A percentile compares a stretch with the other conserved stretches of the same genome.
These are phyloP conservation scores for Schizopygopsis pylzovi DNA, from an alignment of 2,797 vertebrate genomes.

Conservation along the genomic window DNA sequence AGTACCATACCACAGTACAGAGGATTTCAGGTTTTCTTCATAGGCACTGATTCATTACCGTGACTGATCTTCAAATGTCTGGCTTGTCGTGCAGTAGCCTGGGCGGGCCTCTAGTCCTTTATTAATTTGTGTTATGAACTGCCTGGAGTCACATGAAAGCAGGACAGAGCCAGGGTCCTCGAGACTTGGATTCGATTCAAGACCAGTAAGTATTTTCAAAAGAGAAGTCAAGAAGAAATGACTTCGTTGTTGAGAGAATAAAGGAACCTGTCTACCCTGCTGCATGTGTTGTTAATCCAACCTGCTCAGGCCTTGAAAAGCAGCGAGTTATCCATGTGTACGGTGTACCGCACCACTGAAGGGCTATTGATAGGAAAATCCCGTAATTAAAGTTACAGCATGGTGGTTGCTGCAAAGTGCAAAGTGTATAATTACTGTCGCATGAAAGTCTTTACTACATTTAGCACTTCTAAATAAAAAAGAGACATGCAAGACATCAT, in stretches of 20 bases:
- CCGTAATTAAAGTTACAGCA: conserved; percentile 45
- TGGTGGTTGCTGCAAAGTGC: conserved; percentile 22
- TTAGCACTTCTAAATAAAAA: conserved; percentile 9
- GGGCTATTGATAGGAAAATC: conserved; percentile 60
- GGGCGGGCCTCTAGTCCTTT: conserved; percentile 26
- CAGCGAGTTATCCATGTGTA: conserved; percentile 30
- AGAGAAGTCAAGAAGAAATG: conserved; percentile 41
- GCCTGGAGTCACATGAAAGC: conserved; percentile 48
- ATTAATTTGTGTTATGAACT: conserved; percentile 37
- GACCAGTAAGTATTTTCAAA: conserved; percentile 39
- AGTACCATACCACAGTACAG: background rate
- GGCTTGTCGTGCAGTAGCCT: background rate
- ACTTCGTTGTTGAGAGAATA: conserved; percentile 24
- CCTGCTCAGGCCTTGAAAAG: conserved; percentile 39
- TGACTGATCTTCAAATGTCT: conserved; percentile 12
- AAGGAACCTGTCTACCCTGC: conserved; percentile 9
- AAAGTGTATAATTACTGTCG: conserved; percentile 38
- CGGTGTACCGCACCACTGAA: conserved; percentile 32
- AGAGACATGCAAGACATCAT: background rate
- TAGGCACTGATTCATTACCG: background rate
- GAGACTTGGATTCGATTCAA: conserved; percentile 47
- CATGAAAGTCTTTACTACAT: conserved; percentile 19
- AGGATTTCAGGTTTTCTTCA: conserved; percentile 1
- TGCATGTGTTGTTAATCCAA: conserved; percentile 51
- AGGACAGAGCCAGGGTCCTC: conserved; percentile 22